phyloP scores from a whole-genome alignment of 2,888 invertebrate genomes.

The Ennomos erosarius region DNA sequence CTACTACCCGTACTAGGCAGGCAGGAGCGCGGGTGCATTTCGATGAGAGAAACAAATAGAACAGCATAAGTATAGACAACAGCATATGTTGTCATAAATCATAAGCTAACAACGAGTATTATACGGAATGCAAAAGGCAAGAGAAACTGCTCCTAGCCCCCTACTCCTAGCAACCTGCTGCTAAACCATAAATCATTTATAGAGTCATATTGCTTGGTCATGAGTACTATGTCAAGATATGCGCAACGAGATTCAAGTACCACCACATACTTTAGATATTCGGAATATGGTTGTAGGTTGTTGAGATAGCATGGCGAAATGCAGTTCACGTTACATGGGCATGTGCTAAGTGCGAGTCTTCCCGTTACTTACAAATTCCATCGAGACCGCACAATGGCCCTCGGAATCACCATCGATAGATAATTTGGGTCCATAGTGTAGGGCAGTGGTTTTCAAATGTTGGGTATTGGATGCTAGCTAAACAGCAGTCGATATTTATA shows the following conservation, averaged over 20 bases:
- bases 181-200: constrained; percentile 2
- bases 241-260: too few species aligned
- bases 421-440: constrained; percentile 70
- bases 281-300: neutral
- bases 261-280: too few species aligned
- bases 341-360: constrained; percentile 61
- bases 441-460: constrained; percentile 31
- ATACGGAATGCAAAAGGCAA: neutral
- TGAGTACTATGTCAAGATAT: too few species aligned
- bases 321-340: constrained; percentile 65
- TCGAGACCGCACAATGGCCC: constrained; percentile 64
- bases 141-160: neutral
- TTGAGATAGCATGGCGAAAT: constrained; percentile 57
- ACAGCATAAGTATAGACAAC: too few species aligned
- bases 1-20: too few species aligned
- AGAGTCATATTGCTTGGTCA: neutral
- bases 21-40: too few species aligned
- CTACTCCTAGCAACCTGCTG: constrained; percentile 4
- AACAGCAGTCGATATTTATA: too few species aligned
- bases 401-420: constrained; percentile 62
- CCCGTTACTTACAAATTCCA: constrained; percentile 75
- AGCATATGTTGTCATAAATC: too few species aligned
- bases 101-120: too few species aligned
- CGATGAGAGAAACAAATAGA: too few species aligned
- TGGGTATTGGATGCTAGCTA: constrained; percentile 1